Evolutionary conservation across 2,113 vertebrate genomes (phyloP).

Genomic region (Sylvilagus bachmani): DNA sequence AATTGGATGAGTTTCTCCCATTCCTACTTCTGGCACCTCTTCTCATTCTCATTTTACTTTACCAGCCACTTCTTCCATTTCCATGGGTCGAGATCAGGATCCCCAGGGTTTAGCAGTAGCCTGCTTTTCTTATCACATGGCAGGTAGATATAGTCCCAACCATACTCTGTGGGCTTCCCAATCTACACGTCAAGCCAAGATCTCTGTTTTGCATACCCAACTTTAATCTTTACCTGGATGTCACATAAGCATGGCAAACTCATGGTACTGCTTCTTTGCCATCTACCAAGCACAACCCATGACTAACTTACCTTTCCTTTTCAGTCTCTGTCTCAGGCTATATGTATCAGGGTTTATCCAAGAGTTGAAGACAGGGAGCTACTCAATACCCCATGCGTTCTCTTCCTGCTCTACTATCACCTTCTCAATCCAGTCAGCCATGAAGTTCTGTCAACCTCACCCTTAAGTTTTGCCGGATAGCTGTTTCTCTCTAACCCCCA

Average conservation of each 20-base stretch:
- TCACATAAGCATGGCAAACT: not conserved
- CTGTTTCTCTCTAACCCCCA: not conserved
- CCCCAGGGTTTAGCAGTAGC: not conserved
- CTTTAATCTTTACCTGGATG: not conserved
- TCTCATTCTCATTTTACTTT: too few species aligned
- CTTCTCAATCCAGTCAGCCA: not conserved
- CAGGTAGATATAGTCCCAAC: not conserved
- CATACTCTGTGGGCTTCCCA: not conserved
- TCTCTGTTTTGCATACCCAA: not conserved
- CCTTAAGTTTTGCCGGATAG: not conserved
- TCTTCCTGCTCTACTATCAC: not conserved
- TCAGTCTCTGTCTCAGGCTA: not conserved
- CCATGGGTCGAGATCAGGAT: not conserved
- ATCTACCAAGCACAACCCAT: slow-evolving; percentile 8
- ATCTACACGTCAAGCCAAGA: not conserved
- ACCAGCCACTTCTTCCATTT: too few species aligned
- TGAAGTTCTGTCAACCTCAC: not conserved
- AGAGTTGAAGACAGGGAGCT: not conserved
- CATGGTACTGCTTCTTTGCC: not conserved
- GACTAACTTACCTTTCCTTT: not conserved
- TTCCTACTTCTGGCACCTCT: too few species aligned
- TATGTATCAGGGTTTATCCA: not conserved
- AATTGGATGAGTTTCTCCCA: too few species aligned
- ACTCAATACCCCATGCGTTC: not conserved
- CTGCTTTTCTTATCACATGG: not conserved